Evolutionary conservation across 1,140 invertebrate genomes (phyloP), one percentile per base, ranked within the genome.

Genomic region (Polypedilum pembai): DNA sequence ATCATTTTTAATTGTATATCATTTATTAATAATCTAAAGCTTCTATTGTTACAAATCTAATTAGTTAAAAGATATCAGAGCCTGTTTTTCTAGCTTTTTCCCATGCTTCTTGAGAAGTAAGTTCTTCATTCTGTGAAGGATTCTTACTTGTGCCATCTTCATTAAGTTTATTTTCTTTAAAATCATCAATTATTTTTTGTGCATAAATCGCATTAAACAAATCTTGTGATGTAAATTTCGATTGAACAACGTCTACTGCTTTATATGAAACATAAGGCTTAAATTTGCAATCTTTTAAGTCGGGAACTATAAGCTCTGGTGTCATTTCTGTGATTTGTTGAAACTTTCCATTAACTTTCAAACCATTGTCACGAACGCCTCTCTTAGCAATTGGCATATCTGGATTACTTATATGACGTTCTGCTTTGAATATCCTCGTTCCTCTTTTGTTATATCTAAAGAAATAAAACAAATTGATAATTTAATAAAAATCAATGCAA

Each of bases 231-330:
- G 93, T 95, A 77, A 95, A 94, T 82, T 92, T 88, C 8, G 88
- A 86, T 80, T 95, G 91, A 12, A 84, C 79, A 3, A 96, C 85
- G 74, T 94, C 89, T 8, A 86, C 83, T 0, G 88, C 86, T 82
- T 86, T 87, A 78, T 98, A 98, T 0, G 94, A 94, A 0, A 98
- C 96, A 80, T 98, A 98, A 0, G 96, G 94, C 82, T 96, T 96
- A 24, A 98, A 83, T 83, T 89, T 82, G 79, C 87, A 94, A 76
- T 85, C 88, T 77, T 86, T 90, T 4, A 98, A 83, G 81, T 97
- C 89, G 1, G 96, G 96, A 17, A 98, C 95, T 76, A 98, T 89
- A 15, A 98, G 79, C 80, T 98, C 92, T 10, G 95, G 94, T 76
- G 96, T 89, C 89, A 92, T 94, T 87, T 98, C 95, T n/a, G 90